Evolutionary conservation across 53 echinoderm and acorn worm species (phyloP).

Genomic region (Crossaster papposus): DNA sequence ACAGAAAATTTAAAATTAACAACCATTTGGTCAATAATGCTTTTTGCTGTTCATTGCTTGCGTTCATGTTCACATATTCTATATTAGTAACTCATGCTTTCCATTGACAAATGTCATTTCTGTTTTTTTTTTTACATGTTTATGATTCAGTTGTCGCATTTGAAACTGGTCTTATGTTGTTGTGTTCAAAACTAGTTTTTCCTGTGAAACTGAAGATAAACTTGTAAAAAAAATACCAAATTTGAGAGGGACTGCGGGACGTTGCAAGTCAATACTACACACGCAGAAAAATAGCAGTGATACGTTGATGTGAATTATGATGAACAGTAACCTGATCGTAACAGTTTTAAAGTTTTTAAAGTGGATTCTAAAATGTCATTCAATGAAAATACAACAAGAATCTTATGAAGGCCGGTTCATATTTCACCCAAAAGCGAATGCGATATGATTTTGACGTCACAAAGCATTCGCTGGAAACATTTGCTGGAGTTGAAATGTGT

Average conservation of each 20-base stretch:
- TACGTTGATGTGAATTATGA: no score
- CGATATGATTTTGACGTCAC: no score
- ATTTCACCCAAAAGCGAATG: no score
- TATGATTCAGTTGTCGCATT: neutral
- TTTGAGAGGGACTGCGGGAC: conserved; percentile 42
- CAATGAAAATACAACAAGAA: no score
- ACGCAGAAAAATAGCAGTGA: conserved; percentile 15
- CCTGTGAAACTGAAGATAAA: neutral
- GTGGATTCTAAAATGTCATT: neutral
- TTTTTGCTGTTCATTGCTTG: neutral
- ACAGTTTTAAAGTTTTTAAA: neutral
- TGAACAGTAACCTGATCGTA: neutral
- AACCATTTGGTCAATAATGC: neutral
- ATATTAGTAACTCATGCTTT: neutral
- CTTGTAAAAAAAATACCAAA: neutral
- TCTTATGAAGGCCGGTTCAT: no score
- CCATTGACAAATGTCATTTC: neutral
- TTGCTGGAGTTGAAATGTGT: no score
- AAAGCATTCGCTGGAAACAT: no score
- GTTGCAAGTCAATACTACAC: conserved; percentile 43
- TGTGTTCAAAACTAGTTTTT: neutral
- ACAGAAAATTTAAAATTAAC: no score
- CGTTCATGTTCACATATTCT: neutral
- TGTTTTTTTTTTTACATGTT: neutral
- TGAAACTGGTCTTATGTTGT: neutral